Conservation (phyloP, 2,113 vertebrate genomes). For the Equus quagga region DNA sequence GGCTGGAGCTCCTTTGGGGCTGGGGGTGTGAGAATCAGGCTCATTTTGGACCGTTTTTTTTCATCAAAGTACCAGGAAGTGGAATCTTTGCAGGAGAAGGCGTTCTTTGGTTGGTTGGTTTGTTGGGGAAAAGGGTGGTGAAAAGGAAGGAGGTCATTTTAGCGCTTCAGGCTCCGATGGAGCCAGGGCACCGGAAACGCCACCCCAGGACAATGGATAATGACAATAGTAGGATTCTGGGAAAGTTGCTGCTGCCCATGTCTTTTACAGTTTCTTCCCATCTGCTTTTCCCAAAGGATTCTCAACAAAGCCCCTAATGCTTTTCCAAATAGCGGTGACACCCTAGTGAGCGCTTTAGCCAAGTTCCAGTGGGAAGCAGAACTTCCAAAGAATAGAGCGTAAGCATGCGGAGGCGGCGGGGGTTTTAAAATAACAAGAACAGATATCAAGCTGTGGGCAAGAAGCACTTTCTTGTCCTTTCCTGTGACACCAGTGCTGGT, state of each 20-base stretch:
- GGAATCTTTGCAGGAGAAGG: neutral
- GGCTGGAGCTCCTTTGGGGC: neutral
- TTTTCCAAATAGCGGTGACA: neutral
- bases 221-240: neutral
- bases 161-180: neutral
- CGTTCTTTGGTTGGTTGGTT: neutral
- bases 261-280: neutral
- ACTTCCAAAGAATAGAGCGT: neutral
- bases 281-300: neutral
- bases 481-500: neutral
- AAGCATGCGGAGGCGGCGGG: neutral
- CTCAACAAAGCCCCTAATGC: neutral
- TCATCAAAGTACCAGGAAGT: neutral
- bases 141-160: neutral
- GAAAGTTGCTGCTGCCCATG: neutral
- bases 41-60: neutral
- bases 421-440: neutral
- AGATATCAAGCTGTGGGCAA: neutral
- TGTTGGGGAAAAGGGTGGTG: too few species aligned
- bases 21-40: neutral
- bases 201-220: neutral
- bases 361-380: neutral
- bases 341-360: neutral
- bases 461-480: neutral
- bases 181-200: neutral